Evolutionary conservation across 2,797 vertebrate genomes (phyloP), one percentile per base, ranked within the genome.

Genomic region (Hyperoplus lanceolatus): DNA sequence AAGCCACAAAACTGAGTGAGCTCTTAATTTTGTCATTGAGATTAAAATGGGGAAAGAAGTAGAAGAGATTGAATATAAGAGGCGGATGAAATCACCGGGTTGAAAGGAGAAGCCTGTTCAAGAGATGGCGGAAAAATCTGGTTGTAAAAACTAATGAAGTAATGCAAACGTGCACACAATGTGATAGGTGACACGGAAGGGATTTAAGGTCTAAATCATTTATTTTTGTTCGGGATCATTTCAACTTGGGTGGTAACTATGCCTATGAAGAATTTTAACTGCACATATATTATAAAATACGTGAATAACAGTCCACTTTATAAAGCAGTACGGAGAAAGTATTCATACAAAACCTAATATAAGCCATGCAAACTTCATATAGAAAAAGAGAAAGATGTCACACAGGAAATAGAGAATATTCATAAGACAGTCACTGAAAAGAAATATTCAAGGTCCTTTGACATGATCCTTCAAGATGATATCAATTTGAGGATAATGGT

Each of bases 21-120:
- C 75, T 58, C 29, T 69, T 61, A 87, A 73, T 59, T 46, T 49
- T 51, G 56, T n/a, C 51, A 15, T 15, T 6, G 61, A 78, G 74
- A 83, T 83, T 75, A 41, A 71, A 41, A 77, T 79, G 61, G 75
- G 60, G 57, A 43, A 42, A 48, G 36, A 67, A 48, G 54, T 5
- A 29, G 53, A 2, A 56, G 61, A 49, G 53, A 63, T 69, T 49
- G 29, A 73, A 50, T 42, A 63, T 54, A 62, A 45, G 4, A 67
- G 15, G 50, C 9, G 42, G 55, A 56, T 12, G 51, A 50, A 68
- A 43, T 38, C 9, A 51, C 13, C 36, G 36, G 53, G 51, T 18
- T 65, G 12, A 63, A 79, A 66, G 43, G 62, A 60, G 18, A 46
- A 38, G 46, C 3, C 38, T 29, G 6, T 41, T 10, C 12, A 71